A percentile compares a stretch with the other conserved stretches of the same genome.
Evolutionary conservation across 2,113 vertebrate genomes (phyloP).

Genomic region (Paracanthobrama guichenoti): DNA sequence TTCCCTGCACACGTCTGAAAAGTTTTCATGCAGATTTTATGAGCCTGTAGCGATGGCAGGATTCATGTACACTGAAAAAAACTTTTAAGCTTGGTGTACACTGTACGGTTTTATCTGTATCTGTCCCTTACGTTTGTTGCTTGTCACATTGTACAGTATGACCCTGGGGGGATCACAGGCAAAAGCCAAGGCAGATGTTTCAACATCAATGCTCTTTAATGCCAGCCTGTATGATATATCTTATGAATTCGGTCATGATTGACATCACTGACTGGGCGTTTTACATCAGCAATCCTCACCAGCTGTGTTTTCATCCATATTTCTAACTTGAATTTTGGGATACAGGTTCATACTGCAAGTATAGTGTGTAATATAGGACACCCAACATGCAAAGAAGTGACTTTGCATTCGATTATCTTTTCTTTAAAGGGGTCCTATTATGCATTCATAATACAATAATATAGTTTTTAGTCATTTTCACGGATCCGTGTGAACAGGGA

Average conservation of each 20-base stretch:
- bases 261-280: not conserved
- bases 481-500: too few species aligned
- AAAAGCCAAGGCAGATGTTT: constrained; percentile 21
- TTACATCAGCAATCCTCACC: not conserved
- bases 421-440: not conserved
- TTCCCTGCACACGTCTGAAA: not conserved
- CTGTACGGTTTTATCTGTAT: constrained; percentile 7
- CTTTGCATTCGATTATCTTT: not conserved
- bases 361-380: constrained; percentile 2
- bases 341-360: not conserved
- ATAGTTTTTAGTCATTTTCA: too few species aligned
- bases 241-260: not conserved
- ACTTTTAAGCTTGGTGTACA: not conserved
- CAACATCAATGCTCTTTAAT: constrained; percentile 13
- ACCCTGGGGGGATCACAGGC: not conserved
- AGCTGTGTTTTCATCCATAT: not conserved
- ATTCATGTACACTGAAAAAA: not conserved
- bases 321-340: not conserved
- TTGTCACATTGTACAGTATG: constrained; percentile 6
- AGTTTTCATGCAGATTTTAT: not conserved
- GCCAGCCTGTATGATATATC: not conserved
- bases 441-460: too few species aligned
- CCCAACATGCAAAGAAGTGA: not conserved
- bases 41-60: constrained; percentile 18
- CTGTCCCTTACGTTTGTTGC: constrained; percentile 14